Conservation (phyloP, 1,140 invertebrate genomes). For the Caenorhabditis brenneri region DNA sequence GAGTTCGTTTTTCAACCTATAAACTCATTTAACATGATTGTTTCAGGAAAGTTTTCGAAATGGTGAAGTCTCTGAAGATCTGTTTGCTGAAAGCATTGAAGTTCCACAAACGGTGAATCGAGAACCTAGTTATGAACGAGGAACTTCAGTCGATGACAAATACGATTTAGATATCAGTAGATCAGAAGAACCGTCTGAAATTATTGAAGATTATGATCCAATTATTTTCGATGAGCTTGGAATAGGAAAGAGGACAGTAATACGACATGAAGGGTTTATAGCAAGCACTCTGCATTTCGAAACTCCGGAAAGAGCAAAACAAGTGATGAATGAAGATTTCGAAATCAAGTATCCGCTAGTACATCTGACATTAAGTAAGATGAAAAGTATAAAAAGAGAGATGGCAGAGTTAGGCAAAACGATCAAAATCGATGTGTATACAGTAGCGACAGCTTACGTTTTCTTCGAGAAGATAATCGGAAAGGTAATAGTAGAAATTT, state of each 20-base stretch:
- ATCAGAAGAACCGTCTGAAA: slow-evolving; percentile 2
- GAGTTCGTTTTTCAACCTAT: background rate
- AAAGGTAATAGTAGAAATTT: background rate
- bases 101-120: background rate
- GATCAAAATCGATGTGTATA: background rate
- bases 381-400: slow-evolving; percentile 40
- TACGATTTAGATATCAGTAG: slow-evolving; percentile 4
- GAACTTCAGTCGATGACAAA: slow-evolving; percentile 22
- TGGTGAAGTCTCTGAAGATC: background rate
- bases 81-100: slow-evolving; percentile 11
- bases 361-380: slow-evolving; percentile 15
- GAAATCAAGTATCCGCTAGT: background rate
- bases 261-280: background rate
- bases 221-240: background rate
- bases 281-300: background rate
- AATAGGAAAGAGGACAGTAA: background rate
- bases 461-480: slow-evolving; percentile 10
- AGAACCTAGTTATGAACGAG: background rate
- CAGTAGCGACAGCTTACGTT: background rate
- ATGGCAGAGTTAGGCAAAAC: background rate
- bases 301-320: background rate
- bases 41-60: slow-evolving; percentile 26
- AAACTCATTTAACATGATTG: background rate
- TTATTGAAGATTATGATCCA: background rate
- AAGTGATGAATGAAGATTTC: slow-evolving; percentile 7